These are phyloP conservation scores for Eonycteris spelaea DNA, from an alignment of 2,113 vertebrate genomes.

Conservation along the genomic window DNA sequence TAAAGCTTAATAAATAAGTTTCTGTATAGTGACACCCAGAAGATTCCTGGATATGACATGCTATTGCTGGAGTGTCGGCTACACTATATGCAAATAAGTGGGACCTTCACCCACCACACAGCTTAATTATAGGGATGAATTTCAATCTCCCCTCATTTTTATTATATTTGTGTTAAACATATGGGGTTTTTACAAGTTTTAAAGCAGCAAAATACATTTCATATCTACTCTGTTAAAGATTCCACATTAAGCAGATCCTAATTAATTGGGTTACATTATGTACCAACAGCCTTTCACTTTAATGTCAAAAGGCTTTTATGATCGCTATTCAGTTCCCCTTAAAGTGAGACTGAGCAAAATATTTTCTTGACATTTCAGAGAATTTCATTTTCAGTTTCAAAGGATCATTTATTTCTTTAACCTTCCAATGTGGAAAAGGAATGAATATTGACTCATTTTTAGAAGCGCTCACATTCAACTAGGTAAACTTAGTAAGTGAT, in stretches of 20 bases:
- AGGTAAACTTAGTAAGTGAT: slow-evolving; percentile 78
- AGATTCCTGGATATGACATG: not conserved
- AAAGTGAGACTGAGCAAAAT: slow-evolving; percentile 62
- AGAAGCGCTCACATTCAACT: slow-evolving; percentile 74
- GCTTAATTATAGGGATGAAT: not conserved
- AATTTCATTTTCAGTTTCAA: slow-evolving; percentile 66
- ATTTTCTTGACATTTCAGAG: slow-evolving; percentile 73
- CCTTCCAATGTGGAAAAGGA: slow-evolving; percentile 67
- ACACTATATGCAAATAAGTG: not conserved
- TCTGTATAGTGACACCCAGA: not conserved
- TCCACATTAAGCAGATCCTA: slow-evolving; percentile 39
- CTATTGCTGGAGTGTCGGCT: not conserved
- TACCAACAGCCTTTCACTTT: slow-evolving; percentile 47
- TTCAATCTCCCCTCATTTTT: not conserved
- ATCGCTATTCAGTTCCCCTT: slow-evolving; percentile 57
- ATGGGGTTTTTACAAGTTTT: not conserved
- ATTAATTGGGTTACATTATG: slow-evolving; percentile 16
- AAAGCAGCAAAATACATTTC: slow-evolving; percentile 31
- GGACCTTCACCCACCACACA: not conserved
- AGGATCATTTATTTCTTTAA: slow-evolving; percentile 71
- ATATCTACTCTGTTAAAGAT: not conserved
- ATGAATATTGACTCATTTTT: slow-evolving; percentile 72
- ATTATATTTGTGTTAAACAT: not conserved
- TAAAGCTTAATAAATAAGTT: not conserved
- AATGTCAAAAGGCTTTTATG: slow-evolving; percentile 76